phyloP scores from a whole-genome alignment of 2,888 invertebrate species.

The Pollenia angustigena region DNA sequence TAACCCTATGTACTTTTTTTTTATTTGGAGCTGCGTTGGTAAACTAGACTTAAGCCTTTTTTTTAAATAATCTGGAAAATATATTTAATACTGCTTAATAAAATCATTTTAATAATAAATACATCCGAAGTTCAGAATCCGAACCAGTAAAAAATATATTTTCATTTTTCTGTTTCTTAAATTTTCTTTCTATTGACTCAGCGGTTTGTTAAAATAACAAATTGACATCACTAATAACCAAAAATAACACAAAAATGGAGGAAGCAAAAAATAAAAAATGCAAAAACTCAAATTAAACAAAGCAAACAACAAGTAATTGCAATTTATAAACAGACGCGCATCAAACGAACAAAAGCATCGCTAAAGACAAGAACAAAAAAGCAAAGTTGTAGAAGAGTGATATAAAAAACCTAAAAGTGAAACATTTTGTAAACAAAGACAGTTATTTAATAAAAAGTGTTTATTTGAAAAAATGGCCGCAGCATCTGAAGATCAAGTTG shows the following conservation, averaged over 20 bases:
- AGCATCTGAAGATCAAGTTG: constrained; percentile 78
- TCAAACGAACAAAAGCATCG: constrained; percentile 65
- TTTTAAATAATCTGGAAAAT: too few species aligned
- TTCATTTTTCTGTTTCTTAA: too few species aligned
- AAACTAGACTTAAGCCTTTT: too few species aligned
- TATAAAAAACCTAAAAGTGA: constrained; percentile 17
- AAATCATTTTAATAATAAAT: too few species aligned
- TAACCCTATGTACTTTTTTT: too few species aligned
- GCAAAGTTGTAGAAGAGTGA: constrained; percentile 21
- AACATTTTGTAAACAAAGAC: constrained; percentile 37
- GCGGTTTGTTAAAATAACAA: neutral
- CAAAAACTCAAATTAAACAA: constrained; percentile 47
- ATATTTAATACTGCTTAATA: too few species aligned
- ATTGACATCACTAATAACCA: neutral
- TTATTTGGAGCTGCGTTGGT: too few species aligned
- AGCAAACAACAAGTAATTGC: constrained; percentile 65
- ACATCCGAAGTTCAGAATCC: too few species aligned
- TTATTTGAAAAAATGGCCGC: constrained; percentile 65
- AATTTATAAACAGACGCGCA: constrained; percentile 62
- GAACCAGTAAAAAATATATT: too few species aligned
- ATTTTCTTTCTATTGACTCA: too few species aligned
- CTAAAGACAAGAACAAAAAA: constrained; percentile 47
- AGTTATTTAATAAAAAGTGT: constrained; percentile 2
- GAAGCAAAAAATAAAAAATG: neutral
- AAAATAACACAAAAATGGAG: too few species aligned